Evolutionary conservation across 2,797 vertebrate genomes (phyloP), one percentile per base, ranked within the genome.

Genomic region (Columba guinea): DNA sequence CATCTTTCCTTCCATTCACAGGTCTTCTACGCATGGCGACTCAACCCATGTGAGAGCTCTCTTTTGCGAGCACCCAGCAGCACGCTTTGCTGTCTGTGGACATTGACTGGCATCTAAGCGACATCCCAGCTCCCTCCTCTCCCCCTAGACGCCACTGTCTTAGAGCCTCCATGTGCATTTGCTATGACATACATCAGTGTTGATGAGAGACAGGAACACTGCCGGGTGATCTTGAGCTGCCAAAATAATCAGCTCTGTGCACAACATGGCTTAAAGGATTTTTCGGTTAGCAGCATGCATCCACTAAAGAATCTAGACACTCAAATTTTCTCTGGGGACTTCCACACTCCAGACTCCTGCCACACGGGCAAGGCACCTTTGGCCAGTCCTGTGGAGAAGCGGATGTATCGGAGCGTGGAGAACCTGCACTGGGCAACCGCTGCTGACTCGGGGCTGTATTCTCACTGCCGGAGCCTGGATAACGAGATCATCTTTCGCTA

Each of bases 371-470:
- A 87, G 96, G 83, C 92, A 52, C 53, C 81, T 84, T 79, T 93
- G 80, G 73, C 84, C 64, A 64, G 48, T 62, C 80, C 86, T 35
- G 91, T 84, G 39, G 96, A 97, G 82, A 97, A 97, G 37, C 97
- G 99, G 90, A 98, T 98, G 67, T 99, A 98, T 92, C 98, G 98
- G 82, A 99, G 99, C 63, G 98, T 99, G 98, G 99, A 99, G 97
- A 99, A 99, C 97, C 97, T 99, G 46, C 98, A 98, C 95, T 99
- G 98, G 98, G 97, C 96, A 87, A 34, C 96, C 3, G 37, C 96
- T 63, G 90, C 98, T 11, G 98, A 99, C 81, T 97, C 98, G 18
- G 97, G 96, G 53, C 75, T 98, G 49, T 98, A 96, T 65, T 89
- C 97, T 19, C 97, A 97, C 49, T 98, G 98, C 96, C 98, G 97